Evolutionary conservation across 2,888 invertebrate genomes (phyloP).

Genomic region (Charanyca ferruginea): DNA sequence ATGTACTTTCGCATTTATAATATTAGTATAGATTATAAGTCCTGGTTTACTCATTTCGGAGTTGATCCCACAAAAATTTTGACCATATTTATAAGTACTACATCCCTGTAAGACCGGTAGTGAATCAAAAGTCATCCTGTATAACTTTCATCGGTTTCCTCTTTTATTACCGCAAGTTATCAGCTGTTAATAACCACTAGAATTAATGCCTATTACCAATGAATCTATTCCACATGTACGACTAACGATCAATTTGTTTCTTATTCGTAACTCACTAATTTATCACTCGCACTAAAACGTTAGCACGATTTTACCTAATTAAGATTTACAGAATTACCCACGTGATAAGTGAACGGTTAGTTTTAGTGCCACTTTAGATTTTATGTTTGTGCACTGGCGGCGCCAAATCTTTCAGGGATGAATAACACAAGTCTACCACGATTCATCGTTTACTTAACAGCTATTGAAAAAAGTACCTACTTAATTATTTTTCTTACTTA

Average conservation of each 20-base stretch:
- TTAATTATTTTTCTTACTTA: too few relatives aligned
- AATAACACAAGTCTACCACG: background rate
- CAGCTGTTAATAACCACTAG: slow-evolving; percentile 8
- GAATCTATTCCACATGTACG: background rate
- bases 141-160: background rate
- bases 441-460: too few relatives aligned
- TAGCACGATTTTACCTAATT: slow-evolving; percentile 23
- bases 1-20: too few relatives aligned
- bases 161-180: slow-evolving; percentile 9
- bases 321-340: slow-evolving; percentile 17
- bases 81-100: too few relatives aligned
- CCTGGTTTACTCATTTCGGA: too few relatives aligned
- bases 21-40: too few relatives aligned
- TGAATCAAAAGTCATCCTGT: background rate
- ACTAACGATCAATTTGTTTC: slow-evolving; percentile 4
- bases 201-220: slow-evolving; percentile 1
- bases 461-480: too few relatives aligned
- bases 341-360: slow-evolving; percentile 7
- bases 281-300: slow-evolving; percentile 36
- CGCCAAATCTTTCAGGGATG: background rate
- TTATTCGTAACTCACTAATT: slow-evolving; percentile 19
- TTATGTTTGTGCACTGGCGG: background rate
- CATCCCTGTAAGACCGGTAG: too few relatives aligned
- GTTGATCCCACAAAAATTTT: too few relatives aligned
- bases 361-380: slow-evolving; percentile 21